These are phyloP conservation scores for Eristalinus sepulchralis DNA, from an alignment of 2,888 invertebrate genomes.

Conservation along the genomic window DNA sequence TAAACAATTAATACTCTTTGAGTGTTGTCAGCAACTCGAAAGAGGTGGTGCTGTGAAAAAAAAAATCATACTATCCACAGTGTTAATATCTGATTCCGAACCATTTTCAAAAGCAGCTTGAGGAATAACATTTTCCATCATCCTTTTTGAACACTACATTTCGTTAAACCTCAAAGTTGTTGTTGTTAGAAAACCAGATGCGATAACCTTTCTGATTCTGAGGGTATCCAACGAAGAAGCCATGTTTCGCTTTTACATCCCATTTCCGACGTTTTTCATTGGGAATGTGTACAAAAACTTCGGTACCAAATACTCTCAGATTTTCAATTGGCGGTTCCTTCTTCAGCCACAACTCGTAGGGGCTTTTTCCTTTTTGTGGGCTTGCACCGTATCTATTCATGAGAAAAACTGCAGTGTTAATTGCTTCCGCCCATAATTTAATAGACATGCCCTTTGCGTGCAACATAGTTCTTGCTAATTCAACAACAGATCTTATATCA, in stretches of 20 bases:
- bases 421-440: slow-evolving; percentile 61
- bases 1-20: too few relatives aligned
- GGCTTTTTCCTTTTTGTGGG: background rate
- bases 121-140: background rate
- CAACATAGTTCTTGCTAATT: slow-evolving; percentile 74
- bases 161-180: background rate
- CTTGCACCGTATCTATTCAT: background rate
- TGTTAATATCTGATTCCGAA: background rate
- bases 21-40: too few relatives aligned
- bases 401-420: slow-evolving; percentile 67
- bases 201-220: background rate
- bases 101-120: background rate
- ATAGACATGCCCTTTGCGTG: background rate
- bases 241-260: background rate
- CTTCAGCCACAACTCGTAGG: background rate
- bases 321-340: background rate
- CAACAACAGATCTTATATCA: slow-evolving; percentile 76
- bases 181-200: background rate
- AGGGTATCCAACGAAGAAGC: background rate
- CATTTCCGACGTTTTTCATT: slow-evolving; percentile 24
- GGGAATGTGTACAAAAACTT: slow-evolving; percentile 69
- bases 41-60: too few relatives aligned
- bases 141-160: background rate
- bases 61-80: too few relatives aligned
- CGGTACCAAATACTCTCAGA: background rate